These are phyloP conservation scores for Neolamprologus modestus DNA, from an alignment of 2,113 vertebrate genomes.

Conservation along the genomic window DNA sequence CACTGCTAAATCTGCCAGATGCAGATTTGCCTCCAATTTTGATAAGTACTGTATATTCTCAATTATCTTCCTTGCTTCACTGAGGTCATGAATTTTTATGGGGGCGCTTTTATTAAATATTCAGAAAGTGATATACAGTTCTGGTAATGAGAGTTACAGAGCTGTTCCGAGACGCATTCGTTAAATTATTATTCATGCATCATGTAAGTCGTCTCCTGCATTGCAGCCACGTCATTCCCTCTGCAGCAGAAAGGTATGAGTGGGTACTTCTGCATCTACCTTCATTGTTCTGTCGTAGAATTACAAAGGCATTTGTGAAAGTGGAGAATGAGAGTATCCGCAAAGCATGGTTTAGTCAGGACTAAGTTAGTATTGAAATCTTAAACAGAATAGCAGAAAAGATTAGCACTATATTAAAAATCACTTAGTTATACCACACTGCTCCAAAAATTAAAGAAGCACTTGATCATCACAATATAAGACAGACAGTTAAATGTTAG, in stretches of 20 bases:
- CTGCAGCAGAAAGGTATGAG: not conserved
- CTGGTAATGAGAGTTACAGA: not conserved
- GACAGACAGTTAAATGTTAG: not conserved
- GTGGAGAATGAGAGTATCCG: not conserved
- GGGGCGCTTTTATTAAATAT: constrained; percentile 1
- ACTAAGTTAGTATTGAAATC: not conserved
- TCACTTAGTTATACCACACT: not conserved
- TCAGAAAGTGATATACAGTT: not conserved
- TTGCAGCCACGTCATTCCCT: not conserved
- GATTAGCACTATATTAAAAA: not conserved
- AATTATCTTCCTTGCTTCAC: not conserved
- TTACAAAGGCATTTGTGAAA: not conserved
- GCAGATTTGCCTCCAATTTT: not conserved
- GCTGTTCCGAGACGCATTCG: not conserved
- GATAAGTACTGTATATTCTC: not conserved
- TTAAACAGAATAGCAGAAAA: not conserved
- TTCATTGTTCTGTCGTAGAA: fast-evolving
- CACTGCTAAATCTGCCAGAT: constrained; percentile 3
- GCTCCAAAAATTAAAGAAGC: not conserved
- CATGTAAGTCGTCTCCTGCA: not conserved
- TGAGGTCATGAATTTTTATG: not conserved
- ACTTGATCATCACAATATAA: not conserved
- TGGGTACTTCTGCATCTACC: too few relatives aligned
- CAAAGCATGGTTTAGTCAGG: not conserved
- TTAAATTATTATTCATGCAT: not conserved